These are phyloP conservation scores for Probosciger aterrimus DNA, from an alignment of 2,113 vertebrate genomes.

Conservation along the genomic window DNA sequence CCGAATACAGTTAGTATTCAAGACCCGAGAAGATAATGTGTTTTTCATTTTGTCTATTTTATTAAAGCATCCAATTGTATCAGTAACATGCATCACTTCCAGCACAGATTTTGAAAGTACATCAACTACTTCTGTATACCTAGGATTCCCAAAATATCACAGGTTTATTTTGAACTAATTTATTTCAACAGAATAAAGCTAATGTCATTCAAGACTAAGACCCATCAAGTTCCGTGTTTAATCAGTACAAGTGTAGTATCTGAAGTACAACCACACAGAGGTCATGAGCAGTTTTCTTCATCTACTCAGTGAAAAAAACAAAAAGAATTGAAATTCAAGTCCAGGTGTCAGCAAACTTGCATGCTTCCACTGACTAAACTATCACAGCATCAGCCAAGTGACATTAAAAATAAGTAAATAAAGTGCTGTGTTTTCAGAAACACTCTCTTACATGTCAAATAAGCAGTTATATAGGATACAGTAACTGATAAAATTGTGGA, in stretches of 20 bases:
- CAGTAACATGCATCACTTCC: neutral
- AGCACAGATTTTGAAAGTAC: neutral
- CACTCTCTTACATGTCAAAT: neutral
- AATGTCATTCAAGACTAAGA: neutral
- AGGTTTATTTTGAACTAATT: neutral
- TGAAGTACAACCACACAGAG: neutral
- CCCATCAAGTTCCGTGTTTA: neutral
- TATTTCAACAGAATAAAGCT: neutral
- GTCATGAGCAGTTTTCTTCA: neutral
- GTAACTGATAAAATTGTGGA: neutral
- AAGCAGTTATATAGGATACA: neutral
- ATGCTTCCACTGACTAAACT: neutral
- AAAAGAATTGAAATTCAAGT: neutral
- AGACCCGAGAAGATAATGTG: neutral
- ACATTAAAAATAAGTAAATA: neutral
- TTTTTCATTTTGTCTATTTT: neutral
- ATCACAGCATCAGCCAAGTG: neutral
- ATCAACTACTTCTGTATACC: neutral
- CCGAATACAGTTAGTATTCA: neutral
- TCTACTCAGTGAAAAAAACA: neutral
- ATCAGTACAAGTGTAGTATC: neutral
- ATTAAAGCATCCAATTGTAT: neutral
- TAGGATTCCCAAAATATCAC: neutral
- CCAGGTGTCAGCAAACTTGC: neutral
- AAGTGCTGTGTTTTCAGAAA: neutral